Conservation (phyloP, 2,888 invertebrate genomes). For the Agriopis marginaria region DNA sequence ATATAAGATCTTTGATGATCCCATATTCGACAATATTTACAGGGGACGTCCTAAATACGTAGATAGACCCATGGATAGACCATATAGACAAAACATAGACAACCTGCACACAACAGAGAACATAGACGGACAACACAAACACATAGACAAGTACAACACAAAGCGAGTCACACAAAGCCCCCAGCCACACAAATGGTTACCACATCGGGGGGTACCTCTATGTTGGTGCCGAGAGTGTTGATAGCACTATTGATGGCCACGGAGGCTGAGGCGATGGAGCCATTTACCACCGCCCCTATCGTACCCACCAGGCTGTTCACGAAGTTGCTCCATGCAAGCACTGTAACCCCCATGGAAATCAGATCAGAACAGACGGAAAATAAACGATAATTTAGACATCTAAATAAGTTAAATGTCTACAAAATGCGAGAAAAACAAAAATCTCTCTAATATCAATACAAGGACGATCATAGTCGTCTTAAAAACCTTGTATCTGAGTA, state of each 20-base stretch:
- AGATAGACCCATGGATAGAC: too few species aligned
- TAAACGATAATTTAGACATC: too few species aligned
- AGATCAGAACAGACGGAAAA: not conserved
- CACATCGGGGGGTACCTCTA: constrained; percentile 67
- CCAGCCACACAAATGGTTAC: not conserved
- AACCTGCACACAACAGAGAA: constrained; percentile 10
- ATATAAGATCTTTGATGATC: too few species aligned
- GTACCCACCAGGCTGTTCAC: constrained; percentile 66
- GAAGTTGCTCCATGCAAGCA: constrained; percentile 72
- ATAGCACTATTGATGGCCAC: constrained; percentile 73
- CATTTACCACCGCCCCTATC: constrained; percentile 72
- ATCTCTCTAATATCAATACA: too few species aligned
- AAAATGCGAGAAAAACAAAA: not conserved
- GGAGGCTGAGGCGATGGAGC: constrained; percentile 63
- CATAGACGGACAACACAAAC: constrained; percentile 9
- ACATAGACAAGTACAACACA: constrained; percentile 2
- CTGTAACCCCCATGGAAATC: constrained; percentile 54
- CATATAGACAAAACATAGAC: too few species aligned
- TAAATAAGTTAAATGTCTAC: too few species aligned
- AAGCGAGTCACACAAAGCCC: constrained; percentile 40
- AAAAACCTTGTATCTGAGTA: too few species aligned
- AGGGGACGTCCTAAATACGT: too few species aligned
- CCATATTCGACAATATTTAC: too few species aligned
- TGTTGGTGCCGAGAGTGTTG: constrained; percentile 74
- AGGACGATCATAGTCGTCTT: too few species aligned